Evolutionary conservation across 2,888 invertebrate genomes (phyloP), one percentile per base, ranked within the genome.

Genomic region (Penaeus monodon): DNA sequence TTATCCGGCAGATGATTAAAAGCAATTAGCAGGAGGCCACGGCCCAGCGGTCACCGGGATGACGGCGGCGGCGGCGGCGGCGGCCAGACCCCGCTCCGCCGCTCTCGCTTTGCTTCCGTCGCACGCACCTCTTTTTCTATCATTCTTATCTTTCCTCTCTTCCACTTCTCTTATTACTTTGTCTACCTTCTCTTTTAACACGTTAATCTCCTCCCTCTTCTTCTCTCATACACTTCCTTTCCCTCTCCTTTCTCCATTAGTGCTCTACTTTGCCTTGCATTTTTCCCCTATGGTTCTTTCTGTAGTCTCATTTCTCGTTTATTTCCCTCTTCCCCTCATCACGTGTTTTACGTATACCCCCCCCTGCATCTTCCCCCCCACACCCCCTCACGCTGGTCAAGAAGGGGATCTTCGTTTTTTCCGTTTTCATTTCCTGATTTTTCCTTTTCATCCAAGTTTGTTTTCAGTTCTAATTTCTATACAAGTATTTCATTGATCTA

Each of bases 1-100:
- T 86, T 86, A 86, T 79, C 78, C 80, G 76, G 68, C 38, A 79
- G 82, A 27, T 78, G 86, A 86, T 86, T 86, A 86, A 82, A 86
- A 86, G 82, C 86, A 86, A 86, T 86, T 86, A 86, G 86, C 78
- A 77, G 20, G 68, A 66, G 77, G 68, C 57, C 76, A 77, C 73
- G 68, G 81, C 49, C 38, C 70, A 57, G 78, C 64, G 82, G 73
- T 24, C 78, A 78, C 70, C 27, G 73, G 22, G 49, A 78, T 79
- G 70, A 49, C 38, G 68, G 49, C 20, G 82, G 24, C 64, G 22
- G 57, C 22, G 82, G 22, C n/a, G 57, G 81, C 29, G 63, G 64
- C 24, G 79, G 64, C 24, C 64, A 49, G 27, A 73, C 24, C 49
- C 44, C 65, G 66, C 33, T 68, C 63, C 63, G 27, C 79, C 79